phyloP scores from a whole-genome alignment of 2,797 vertebrate genomes.

The Sebastes jordani region DNA sequence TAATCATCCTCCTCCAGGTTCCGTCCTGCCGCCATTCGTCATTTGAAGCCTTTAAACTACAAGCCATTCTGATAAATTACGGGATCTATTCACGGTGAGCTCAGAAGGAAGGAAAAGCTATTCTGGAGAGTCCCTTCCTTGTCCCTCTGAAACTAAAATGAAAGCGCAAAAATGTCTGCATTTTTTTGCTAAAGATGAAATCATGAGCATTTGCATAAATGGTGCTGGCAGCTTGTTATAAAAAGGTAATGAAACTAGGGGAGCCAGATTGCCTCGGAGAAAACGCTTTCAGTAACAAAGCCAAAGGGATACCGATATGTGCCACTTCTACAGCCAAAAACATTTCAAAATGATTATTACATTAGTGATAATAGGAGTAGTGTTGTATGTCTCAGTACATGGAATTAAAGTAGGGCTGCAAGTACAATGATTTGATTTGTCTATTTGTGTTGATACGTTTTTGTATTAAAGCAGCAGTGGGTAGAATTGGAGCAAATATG shows the following conservation, averaged over 20 bases:
- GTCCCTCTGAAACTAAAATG: conserved; percentile 11
- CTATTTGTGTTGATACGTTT: background rate
- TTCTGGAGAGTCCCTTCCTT: background rate
- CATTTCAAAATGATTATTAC: background rate
- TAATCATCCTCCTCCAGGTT: conserved; percentile 1
- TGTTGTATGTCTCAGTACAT: background rate
- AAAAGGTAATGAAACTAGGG: conserved; percentile 42
- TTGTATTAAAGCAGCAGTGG: too few species aligned
- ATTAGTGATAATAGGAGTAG: background rate
- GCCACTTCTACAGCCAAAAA: background rate
- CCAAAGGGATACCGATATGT: background rate
- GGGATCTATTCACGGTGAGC: conserved; percentile 13
- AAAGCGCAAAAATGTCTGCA: conserved; percentile 27
- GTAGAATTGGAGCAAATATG: too few species aligned
- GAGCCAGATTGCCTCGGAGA: conserved; percentile 25
- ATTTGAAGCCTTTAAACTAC: background rate
- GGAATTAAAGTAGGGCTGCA: too few species aligned
- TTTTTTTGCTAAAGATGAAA: conserved; percentile 40
- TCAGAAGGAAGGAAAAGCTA: conserved; percentile 9
- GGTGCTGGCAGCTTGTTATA: conserved; percentile 41
- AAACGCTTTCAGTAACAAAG: conserved; percentile 23
- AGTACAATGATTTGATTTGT: too few species aligned
- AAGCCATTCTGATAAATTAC: conserved; percentile 17
- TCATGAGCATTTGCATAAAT: conserved; percentile 44
- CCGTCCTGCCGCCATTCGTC: background rate